Base-by-base conservation (phyloP, 2,797 vertebrate species). In the Micropoecilia bifurca region DNA sequence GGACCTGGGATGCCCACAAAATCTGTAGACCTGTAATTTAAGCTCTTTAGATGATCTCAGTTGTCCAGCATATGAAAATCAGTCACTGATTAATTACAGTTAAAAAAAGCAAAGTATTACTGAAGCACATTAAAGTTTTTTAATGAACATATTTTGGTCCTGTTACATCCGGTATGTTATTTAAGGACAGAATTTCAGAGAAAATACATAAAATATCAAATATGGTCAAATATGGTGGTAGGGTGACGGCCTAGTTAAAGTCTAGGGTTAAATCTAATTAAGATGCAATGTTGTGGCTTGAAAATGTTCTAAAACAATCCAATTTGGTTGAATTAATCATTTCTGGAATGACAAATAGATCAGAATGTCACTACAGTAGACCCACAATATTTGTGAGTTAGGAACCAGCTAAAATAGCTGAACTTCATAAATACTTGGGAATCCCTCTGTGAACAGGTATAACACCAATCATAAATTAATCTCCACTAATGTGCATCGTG, bases 11-110 rank as follows among this genome's bases (percentile, higher is more conserved):
- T 86, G 83, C 84, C 88, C 82, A 80, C 75, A 71, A 81, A 84
- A 91, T 79, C 76, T 82, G 87, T 74, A 46, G 79, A 68, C 71
- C 83, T 84, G 78, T 88, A 93, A 95, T 94, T 92, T 92, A 91
- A 92, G 89, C 82, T 22, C 45, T 13, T 79, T 83, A 78, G 83
- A 78, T 88, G 88, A 74, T 84, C 47, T 75, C n/a, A 20, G 48
- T 80, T 79, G 79, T 57, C 85, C 47, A 50, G n/a, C 73, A 82
- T 53, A 1, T 43, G 20, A 41, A 41, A 7, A 30, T 5, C 43
- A 36, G 8, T 45, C 22, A n/a, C 22, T 69, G 36, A 28, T 71
- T 74, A 78, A 83, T 48, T 30, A 61, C 39, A 45, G 53, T 39
- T 43, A 39, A 74, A 33, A 73, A n/a, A 30, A 28, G n/a, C 55